These are phyloP conservation scores for Piprites chloris DNA, from an alignment of 2,113 vertebrate genomes.

Conservation along the genomic window DNA sequence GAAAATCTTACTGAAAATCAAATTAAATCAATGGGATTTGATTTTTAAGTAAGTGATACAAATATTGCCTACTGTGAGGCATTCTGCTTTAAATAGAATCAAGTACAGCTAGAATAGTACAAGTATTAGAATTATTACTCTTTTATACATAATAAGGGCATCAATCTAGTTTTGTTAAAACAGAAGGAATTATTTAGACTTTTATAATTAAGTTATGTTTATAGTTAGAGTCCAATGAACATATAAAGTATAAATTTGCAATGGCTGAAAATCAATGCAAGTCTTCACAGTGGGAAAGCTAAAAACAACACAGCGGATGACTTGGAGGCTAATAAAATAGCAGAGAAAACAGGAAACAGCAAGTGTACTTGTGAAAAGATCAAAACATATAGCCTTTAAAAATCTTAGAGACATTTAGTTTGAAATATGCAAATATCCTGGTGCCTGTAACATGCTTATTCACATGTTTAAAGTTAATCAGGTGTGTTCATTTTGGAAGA, in stretches of 20 bases:
- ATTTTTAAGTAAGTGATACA: slow-evolving; percentile 29
- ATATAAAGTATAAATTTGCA: slow-evolving; percentile 11
- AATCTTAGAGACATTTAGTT: background rate
- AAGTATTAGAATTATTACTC: background rate
- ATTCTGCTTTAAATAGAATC: slow-evolving; percentile 1
- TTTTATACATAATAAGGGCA: background rate
- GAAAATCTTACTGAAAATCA: background rate
- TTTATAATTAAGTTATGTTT: slow-evolving; percentile 30
- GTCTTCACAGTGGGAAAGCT: background rate
- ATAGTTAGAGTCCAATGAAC: background rate
- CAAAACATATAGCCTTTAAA: background rate
- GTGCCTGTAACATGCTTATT: background rate
- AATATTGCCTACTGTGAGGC: background rate
- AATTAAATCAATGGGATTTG: background rate
- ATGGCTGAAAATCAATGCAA: slow-evolving; percentile 36
- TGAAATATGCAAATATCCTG: background rate
- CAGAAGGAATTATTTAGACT: slow-evolving; percentile 18
- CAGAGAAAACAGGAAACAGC: background rate
- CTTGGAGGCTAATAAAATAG: background rate
- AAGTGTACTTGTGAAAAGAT: background rate
- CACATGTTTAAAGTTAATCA: background rate
- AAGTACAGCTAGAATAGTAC: background rate
- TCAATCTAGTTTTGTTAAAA: slow-evolving; percentile 31
- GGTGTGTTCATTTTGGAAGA: background rate
- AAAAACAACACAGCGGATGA: background rate